phyloP scores from a whole-genome alignment of 2,888 invertebrate species.

The Chloroclystis v-ata region DNA sequence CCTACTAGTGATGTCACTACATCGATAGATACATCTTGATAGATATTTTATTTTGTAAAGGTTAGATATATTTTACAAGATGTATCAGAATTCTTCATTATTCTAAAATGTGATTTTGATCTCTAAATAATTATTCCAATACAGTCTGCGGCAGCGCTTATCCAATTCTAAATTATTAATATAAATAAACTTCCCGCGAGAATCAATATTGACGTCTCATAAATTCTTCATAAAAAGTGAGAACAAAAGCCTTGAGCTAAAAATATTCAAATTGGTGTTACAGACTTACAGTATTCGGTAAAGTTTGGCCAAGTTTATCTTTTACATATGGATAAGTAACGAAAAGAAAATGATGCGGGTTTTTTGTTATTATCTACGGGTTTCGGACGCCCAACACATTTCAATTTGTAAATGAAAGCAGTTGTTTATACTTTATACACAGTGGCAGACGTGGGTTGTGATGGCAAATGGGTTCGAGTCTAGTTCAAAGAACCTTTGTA shows the following conservation, averaged over 20 bases:
- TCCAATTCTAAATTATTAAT: constrained; percentile 2
- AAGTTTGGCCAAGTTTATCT: constrained; percentile 21
- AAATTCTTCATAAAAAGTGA: constrained; percentile 15
- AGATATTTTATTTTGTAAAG: neutral
- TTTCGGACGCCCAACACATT: constrained; percentile 28
- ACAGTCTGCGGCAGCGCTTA: neutral
- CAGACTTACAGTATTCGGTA: constrained; percentile 11
- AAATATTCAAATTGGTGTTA: constrained; percentile 21
- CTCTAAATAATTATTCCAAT: neutral
- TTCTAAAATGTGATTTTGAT: too few species aligned
- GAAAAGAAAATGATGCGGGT: too few species aligned
- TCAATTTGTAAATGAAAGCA: constrained; percentile 36
- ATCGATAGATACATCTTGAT: neutral
- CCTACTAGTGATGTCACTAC: constrained; percentile 21
- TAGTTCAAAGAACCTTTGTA: constrained; percentile 1
- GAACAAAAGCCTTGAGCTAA: constrained; percentile 16
- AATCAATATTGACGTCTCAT: constrained; percentile 17
- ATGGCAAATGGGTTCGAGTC: constrained; percentile 11
- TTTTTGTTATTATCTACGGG: constrained; percentile 11
- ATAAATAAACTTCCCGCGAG: constrained; percentile 7
- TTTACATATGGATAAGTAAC: constrained; percentile 15
- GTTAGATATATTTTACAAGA: neutral
- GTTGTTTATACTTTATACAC: constrained; percentile 9
- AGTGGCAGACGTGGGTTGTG: constrained; percentile 8
- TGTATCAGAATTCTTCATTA: neutral